Conservation (phyloP, 2,888 invertebrate genomes). For the Eristalis tenax region DNA sequence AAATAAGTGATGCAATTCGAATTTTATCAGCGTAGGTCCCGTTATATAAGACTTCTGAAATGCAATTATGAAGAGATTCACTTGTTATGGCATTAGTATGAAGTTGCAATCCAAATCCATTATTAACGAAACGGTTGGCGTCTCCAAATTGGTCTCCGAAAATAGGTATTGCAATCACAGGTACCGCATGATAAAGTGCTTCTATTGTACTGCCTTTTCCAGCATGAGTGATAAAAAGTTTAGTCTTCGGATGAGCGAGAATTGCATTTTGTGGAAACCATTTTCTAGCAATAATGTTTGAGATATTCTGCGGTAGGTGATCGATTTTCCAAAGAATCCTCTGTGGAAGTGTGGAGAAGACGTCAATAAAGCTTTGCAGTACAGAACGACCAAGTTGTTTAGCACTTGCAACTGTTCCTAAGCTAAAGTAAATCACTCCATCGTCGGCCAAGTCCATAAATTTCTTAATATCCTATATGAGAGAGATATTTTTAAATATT, state of each 20-base stretch:
- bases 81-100: constrained; percentile 58
- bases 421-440: constrained; percentile 50
- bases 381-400: background rate
- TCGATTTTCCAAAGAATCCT: constrained; percentile 54
- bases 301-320: background rate
- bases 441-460: constrained; percentile 38
- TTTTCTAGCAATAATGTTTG: constrained; percentile 78
- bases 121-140: constrained; percentile 86
- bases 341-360: constrained; percentile 38
- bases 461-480: constrained; percentile 14
- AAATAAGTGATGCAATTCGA: constrained; percentile 80
- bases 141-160: constrained; percentile 91
- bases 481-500: background rate
- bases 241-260: constrained; percentile 86
- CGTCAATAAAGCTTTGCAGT: constrained; percentile 10
- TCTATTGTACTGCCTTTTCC: constrained; percentile 90
- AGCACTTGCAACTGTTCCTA: constrained; percentile 40
- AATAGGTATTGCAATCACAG: constrained; percentile 88
- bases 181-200: constrained; percentile 89
- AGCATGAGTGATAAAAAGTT: constrained; percentile 79
- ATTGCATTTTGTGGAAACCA: constrained; percentile 86
- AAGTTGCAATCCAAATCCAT: constrained; percentile 81
- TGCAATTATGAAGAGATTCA: constrained; percentile 50
- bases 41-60: constrained; percentile 72
- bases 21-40: constrained; percentile 74